Base-by-base conservation (phyloP, 64 coral and sea anemone genomes). In the Cladopsammia gracilis region DNA sequence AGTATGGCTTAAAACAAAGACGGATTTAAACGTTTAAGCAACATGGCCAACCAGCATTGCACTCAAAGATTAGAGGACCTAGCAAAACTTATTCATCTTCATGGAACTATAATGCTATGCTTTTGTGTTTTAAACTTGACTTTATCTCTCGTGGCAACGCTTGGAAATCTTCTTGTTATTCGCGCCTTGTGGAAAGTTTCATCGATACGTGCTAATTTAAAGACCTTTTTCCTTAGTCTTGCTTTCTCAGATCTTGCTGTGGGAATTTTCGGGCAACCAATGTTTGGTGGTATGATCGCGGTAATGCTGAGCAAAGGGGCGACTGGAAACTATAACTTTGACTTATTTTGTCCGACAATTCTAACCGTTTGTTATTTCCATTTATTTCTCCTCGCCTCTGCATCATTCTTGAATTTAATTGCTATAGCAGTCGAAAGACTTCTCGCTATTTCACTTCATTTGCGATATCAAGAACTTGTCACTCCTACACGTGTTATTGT, bases 201-300 rank as follows among this genome's bases (percentile, higher is more conserved):
- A 47, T 50, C 57, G 56, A 80, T 84, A 43, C 58, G 62, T 0
- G 6, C 60, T 9, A 62, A 20, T 47, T 3, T 46, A 15, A 84
- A 50, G 62, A 64, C 45, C 3, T 23, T 84, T 47, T 87, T 87
- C 18, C 56, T 87, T 0, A 82, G 67, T 43, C 22, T 91, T 22
- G 78, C 89, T 22, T 54, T 91, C 5, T 82, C 77, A 49, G 89
- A 91, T 72, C 70, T 83, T 60, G 78, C 66, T 20, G 78, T 91
- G 0, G 89, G 77, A 25, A 14, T 75, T 11, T 47, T 91, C 0
- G 53, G 62, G 2, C 77, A 91, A 58, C 57, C 78, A 16, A 75
- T 60, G 22, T 81, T 23, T 50, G 80, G 80, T 9, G 13, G 23
- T 23, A 68, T 84, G 9, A 67, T 84, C 19, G 53, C 53, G 53